Base-by-base conservation (phyloP, 2,797 vertebrate genomes). In the Pseudopleuronectes americanus region DNA sequence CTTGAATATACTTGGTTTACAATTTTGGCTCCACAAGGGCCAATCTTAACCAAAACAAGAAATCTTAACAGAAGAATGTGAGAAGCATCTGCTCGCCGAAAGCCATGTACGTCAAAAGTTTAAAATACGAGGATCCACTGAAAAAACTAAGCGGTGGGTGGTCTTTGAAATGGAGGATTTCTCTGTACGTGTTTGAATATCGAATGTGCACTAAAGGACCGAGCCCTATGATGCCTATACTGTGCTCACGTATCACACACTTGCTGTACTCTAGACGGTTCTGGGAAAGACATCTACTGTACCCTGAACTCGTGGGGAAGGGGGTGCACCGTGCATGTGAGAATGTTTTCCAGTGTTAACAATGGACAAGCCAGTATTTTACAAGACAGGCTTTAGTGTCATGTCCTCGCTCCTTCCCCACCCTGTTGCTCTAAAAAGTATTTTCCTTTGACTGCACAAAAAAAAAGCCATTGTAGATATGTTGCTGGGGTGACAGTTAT, bases 201-300 rank as follows among this genome's bases (percentile, higher is more conserved):
- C 77, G 73, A 84, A 84, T 86, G 71, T 81, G 68, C 58, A 78
- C 80, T 81, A 38, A 79, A 77, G 68, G 60, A 73, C 64, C 68
- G 75, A 71, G 64, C 68, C 71, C 55, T 63, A 0, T n/a, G 75
- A 62, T 71, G 69, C 72, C 69, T 80, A 43, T 64, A 54, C 58
- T 57, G 38, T 67, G 56, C 45, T 72, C 57, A 60, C 68, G 72
- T 80, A 82, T 83, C 70, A 54, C 59, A 59, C 64, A 57, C 33
- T 70, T 72, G 68, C 59, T 76, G 71, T 74, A 64, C 23, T 59
- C 33, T 53, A 64, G 62, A 62, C 9, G 57, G 58, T 58, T 59
- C 36, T 36, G 71, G 74, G 57, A 79, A 71, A 21, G 55, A 68
- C 26, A 72, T 58, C n/a, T 38, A 52, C 22, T 64, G 51, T 60